Evolutionary conservation across 2,797 vertebrate genomes (phyloP), one percentile per base, ranked within the genome.

Genomic region (Sebastes melanostomus): DNA sequence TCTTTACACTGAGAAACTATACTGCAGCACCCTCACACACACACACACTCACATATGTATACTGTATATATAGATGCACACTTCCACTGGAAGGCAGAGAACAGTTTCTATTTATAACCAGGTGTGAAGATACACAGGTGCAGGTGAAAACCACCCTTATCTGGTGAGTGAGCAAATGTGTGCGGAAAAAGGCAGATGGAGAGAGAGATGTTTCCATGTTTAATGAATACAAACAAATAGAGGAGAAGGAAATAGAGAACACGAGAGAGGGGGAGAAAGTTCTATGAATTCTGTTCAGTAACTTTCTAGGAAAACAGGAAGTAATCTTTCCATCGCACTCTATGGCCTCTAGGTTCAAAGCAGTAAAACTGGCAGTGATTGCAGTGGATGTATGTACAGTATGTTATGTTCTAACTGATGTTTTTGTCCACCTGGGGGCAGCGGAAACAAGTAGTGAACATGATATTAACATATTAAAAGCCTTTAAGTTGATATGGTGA

Each of bases 91-190:
- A 81, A 85, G 80, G 75, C 81, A 73, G 78, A 73, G 29, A 80
- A 55, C 66, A 6, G 29, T 29, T 83, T 85, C 94, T 93, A 93
- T 93, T 92, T 91, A 89, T 94, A 94, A 77, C 82, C 76, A 84
- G 82, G 89, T 86, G 88, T 60, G 83, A 90, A 84, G 77, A 82
- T 34, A 65, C 89, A 86, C 90, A 89, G 91, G 87, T 92, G 91
- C 86, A 80, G 85, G 84, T 81, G 84, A 83, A 88, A 86, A 83
- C 74, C 78, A 46, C 54, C 81, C 74, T 80, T 62, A 82, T 76
- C 78, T 32, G 61, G 75, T 56, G 77, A 75, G 38, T 34, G 58
- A 65, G 30, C 52, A 73, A 29, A 27, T 63, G 75, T 46, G 18
- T 25, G 27, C 1, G 0, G 4, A 70, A 50, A 42, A 59, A 32